Percentiles rank a stretch among this genome's conserved stretches.
phyloP scores from a whole-genome alignment of 2,797 vertebrate genomes.

The Sebastes taczanowskii region DNA sequence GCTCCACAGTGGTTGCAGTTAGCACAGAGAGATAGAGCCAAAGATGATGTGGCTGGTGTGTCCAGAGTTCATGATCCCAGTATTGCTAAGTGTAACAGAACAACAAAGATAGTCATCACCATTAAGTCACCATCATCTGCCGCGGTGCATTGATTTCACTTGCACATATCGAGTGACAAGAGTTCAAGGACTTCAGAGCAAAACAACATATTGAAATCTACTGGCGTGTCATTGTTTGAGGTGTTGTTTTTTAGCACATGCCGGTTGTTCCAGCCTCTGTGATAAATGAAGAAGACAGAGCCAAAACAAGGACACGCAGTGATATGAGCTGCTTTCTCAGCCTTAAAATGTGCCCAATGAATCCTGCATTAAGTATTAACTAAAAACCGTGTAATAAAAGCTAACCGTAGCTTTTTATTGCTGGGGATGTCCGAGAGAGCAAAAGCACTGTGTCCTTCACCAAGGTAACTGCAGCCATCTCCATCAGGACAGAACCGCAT shows the following conservation, averaged over 20 bases:
- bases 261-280: not conserved
- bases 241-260: not conserved
- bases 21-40: not conserved
- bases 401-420: slow-evolving; percentile 66
- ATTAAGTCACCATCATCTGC: not conserved
- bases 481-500: slow-evolving; percentile 1
- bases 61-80: slow-evolving; percentile 31
- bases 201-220: not conserved
- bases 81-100: not conserved
- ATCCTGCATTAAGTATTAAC: slow-evolving; percentile 63
- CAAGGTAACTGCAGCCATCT: slow-evolving; percentile 67
- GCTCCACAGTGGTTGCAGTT: not conserved
- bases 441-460: slow-evolving; percentile 54
- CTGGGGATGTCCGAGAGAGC: slow-evolving; percentile 41
- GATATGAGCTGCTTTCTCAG: not conserved
- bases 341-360: not conserved
- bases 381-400: slow-evolving; percentile 30
- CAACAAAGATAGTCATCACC: not conserved
- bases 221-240: not conserved
- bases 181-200: slow-evolving; percentile 10
- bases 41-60: slow-evolving; percentile 29
- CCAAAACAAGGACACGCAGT: not conserved
- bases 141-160: not conserved
- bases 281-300: not conserved
- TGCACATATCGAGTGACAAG: not conserved